Evolutionary conservation across 2,113 vertebrate genomes (phyloP), one percentile per base, ranked within the genome.

Genomic region (Ageneiosus marmoratus): DNA sequence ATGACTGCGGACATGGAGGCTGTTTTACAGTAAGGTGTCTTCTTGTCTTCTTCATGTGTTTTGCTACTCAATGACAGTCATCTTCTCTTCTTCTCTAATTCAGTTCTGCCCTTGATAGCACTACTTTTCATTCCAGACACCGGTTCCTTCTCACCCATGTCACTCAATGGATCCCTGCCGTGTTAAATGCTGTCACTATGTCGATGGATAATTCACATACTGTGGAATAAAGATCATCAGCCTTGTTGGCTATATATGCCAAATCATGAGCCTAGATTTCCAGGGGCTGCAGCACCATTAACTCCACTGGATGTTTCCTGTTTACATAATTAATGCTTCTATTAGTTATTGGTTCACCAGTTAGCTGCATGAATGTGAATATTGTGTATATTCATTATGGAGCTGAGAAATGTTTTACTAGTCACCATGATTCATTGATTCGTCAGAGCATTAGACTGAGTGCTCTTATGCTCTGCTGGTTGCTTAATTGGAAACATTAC

Each of bases 101-200:
- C 51, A 81, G 29, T 58, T 37, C 2, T 20, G 16, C 29, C 80
- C n/a, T 81, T 81, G 51, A 72, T 69, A 51, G 53, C 9, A 69
- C 27, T 12, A 11, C 16, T 50, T 80, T 44, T 84, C 76, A 72
- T 63, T 79, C 11, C 63, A 27, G 55, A 48, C 41, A 63, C 56
- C 58, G 3, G n/a, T 29, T 34, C 48, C 53, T 22, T 51, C 44
- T 51, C 44, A 13, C 11, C 44, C 44, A 29, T 56, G 55, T 60
- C 22, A 32, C 37, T 72, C 15, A 44, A 58, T 20, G 11, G 37
- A 73, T 29, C 55, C 80, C 56, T 22, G n/a, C 70, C 2, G 32
- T 51, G 29, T 82, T 62, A 82, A 82, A 82, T 51, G 60, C 56
- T 73, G 50, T 60, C 32, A 73, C 56, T 51, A 41, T 63, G 70